Base-by-base conservation (phyloP, 2,888 invertebrate genomes). In the Nemapogon koenigi region DNA sequence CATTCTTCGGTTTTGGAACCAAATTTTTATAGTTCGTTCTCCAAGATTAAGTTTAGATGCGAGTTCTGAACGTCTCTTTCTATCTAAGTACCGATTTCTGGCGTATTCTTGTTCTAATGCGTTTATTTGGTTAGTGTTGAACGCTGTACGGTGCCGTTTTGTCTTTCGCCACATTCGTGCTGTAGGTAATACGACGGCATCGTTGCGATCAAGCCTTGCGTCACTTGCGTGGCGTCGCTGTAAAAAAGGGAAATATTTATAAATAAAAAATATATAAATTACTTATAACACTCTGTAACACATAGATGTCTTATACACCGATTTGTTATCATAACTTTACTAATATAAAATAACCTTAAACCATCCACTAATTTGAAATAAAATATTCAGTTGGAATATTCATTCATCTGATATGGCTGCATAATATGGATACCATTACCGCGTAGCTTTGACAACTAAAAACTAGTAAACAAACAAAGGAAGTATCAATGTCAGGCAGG, bases 1-100 rank as follows among this genome's bases (percentile, higher is more conserved):
- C 90, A 91, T 91, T 1, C 90, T 69, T 1, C 90, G 75, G 55
- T 91, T 91, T 53, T 91, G 91, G 57, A 91, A 92, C 91, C 91
- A 91, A 26, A 91, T 89, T 59, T 91, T 91, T 33, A 92, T 88
- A 0, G 62, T 65, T 2, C 65, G 55, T 41, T 71, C 69, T 6
- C 83, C 76, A 3, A 89, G 67, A 37, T 65, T 67, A 1, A 89
- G 63, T 2, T 66, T 50, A 1, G 78, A 58, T 0, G 88, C 85
- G 62, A 93, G 75, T 50, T 89, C 85, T 14, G 89, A 86, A 7
- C 92, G 75, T 4, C 88, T 73, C 0, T 87, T 84, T 16, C 91
- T 82, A 50, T 88, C 88, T 1, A 92, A 63, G 53, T 91, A 92
- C 27, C 83, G 82, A 29, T 82, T 83, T 46, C 69, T 79, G 14